Evolutionary conservation across 2,888 invertebrate species (phyloP).

Genomic region (Lysandra coridon): DNA sequence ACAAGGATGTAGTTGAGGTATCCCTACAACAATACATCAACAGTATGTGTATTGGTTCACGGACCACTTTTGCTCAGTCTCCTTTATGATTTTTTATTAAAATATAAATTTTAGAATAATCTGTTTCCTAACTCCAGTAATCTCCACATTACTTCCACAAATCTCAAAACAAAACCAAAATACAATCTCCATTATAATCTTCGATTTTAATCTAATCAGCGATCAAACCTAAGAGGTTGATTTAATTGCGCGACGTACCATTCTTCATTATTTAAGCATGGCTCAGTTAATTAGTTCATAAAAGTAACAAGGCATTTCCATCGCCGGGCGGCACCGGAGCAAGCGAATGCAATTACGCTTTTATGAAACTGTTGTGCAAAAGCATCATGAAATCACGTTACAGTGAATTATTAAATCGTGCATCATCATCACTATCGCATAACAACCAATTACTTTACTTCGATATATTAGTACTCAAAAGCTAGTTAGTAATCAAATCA

Average conservation of each 20-base stretch:
- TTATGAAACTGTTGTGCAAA: constrained; percentile 19
- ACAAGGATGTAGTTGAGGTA: too few relatives aligned
- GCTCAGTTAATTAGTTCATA: constrained; percentile 79
- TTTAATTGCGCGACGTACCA: constrained; percentile 79
- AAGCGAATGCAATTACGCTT: constrained; percentile 28
- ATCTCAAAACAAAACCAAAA: neutral
- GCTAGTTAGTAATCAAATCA: too few relatives aligned
- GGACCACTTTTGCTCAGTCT: too few relatives aligned
- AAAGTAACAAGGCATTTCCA: constrained; percentile 79
- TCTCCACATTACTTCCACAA: neutral
- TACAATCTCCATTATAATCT: constrained; percentile 52
- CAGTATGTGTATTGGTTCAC: too few relatives aligned
- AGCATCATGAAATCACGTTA: constrained; percentile 23
- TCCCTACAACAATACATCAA: too few relatives aligned
- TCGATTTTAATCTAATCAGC: constrained; percentile 70
- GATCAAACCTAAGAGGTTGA: constrained; percentile 77
- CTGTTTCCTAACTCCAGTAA: neutral
- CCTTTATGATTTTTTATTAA: too few relatives aligned
- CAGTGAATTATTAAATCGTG: constrained; percentile 20
- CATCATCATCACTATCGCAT: neutral
- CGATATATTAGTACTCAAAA: too few relatives aligned
- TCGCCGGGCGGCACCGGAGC: constrained; percentile 51
- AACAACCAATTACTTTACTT: neutral
- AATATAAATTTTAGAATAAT: neutral
- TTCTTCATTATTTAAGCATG: constrained; percentile 79